Evolutionary conservation across 2,888 invertebrate species (phyloP).

Genomic region (Andrena camellia): DNA sequence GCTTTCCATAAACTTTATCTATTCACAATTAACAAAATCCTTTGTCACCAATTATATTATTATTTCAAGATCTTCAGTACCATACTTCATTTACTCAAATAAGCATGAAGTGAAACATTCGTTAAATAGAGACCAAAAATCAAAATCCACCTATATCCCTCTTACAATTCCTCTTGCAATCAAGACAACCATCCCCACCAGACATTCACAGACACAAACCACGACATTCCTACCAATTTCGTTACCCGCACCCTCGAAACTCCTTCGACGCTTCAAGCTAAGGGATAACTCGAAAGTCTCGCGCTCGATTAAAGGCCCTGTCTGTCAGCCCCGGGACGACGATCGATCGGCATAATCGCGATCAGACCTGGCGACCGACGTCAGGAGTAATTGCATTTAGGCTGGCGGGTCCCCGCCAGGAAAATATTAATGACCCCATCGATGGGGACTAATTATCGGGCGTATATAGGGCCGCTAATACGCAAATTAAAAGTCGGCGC

Average conservation of each 20-base stretch:
- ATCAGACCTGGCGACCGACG: slow-evolving; percentile 22
- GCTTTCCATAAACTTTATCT: too few relatives aligned
- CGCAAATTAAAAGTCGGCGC: slow-evolving; percentile 74
- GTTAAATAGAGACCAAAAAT: too few relatives aligned
- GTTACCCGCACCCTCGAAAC: neutral
- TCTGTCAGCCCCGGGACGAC: neutral
- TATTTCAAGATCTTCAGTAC: too few relatives aligned
- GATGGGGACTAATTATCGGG: slow-evolving; percentile 74
- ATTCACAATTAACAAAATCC: too few relatives aligned
- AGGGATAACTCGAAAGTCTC: neutral
- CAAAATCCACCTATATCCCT: too few relatives aligned
- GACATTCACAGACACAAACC: neutral
- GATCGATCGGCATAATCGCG: slow-evolving; percentile 27
- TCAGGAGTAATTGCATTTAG: slow-evolving; percentile 53
- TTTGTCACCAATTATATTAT: too few relatives aligned
- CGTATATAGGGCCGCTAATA: slow-evolving; percentile 67
- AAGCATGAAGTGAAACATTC: too few relatives aligned
- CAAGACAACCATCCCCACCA: neutral
- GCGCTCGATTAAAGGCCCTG: slow-evolving; percentile 10
- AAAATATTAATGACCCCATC: slow-evolving; percentile 76
- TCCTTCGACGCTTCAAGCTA: neutral
- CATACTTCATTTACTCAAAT: too few relatives aligned
- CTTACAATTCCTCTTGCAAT: too few relatives aligned
- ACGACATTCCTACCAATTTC: neutral
- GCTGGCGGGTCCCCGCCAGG: neutral